phyloP scores from a whole-genome alignment of 2,888 invertebrate genomes.

The Tenthredo mesomela region DNA sequence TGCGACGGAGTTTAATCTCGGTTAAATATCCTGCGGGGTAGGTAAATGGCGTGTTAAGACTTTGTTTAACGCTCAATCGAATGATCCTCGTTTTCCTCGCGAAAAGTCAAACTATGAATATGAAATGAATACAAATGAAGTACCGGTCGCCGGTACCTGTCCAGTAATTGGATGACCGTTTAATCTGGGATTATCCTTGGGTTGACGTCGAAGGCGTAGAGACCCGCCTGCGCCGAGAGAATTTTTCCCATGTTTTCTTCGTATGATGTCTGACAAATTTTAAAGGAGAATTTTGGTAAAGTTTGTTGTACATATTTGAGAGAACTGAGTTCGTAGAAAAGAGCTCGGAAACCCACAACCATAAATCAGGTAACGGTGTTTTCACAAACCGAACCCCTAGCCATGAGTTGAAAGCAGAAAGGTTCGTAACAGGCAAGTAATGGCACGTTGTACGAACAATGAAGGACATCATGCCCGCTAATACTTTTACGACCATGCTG shows the following conservation, averaged over 20 bases:
- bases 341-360: conserved; percentile 57
- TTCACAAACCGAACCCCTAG: conserved; percentile 19
- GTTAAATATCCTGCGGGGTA: conserved; percentile 59
- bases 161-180: conserved; percentile 73
- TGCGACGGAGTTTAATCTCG: conserved; percentile 61
- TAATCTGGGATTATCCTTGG: conserved; percentile 71
- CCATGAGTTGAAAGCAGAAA: conserved; percentile 20
- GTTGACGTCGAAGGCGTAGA: conserved; percentile 62
- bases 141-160: conserved; percentile 71
- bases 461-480: conserved; percentile 66
- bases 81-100: conserved; percentile 62
- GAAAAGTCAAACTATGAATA: conserved; percentile 53
- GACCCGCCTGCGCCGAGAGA: conserved; percentile 55
- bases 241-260: conserved; percentile 59
- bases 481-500: conserved; percentile 65
- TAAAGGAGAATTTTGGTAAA: background rate
- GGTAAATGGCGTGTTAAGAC: conserved; percentile 63
- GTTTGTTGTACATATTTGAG: background rate
- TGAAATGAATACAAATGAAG: conserved; percentile 73
- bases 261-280: conserved; percentile 63
- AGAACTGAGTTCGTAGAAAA: background rate
- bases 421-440: conserved; percentile 67
- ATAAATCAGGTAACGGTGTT: conserved; percentile 66
- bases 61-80: conserved; percentile 68
- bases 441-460: conserved; percentile 68